Base-by-base conservation (phyloP, 2,113 vertebrate species). In the Toxostoma redivivum region DNA sequence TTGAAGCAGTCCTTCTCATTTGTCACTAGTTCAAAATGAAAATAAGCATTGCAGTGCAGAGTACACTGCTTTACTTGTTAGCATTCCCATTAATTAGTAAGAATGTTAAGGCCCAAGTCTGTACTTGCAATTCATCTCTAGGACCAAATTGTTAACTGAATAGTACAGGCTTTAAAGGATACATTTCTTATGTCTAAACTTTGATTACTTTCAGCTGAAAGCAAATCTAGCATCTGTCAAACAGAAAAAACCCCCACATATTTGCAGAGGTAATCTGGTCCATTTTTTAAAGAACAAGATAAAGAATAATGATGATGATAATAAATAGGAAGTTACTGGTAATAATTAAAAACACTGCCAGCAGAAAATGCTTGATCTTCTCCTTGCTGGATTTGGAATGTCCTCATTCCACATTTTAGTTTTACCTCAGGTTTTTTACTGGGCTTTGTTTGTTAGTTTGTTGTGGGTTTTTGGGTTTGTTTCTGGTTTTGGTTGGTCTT, bases 341-440 rank as follows among this genome's bases (percentile, higher is more conserved):
- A 86, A 92, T 81, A 78, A 91, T 71, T 95, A 92, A 33, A 78
- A 86, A 22, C 16, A 12, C 47, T 78, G 86, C 45, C 71, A 78
- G 65, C 73, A 97, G 57, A 94, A 94, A 92, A 89, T 66, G 48
- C 89, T 92, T 76, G 61, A 47, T 95, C 62, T 85, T 95, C 38
- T 81, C 60, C 94, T 94, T 90, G 77, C 83, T 25, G 80, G 81
- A 53, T 97, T 95, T 89, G 44, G 37, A 92, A 95, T 94, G 79
- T 81, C 76, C 78, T 70, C 60, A 40, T 95, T 97, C 88, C 73
- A 58, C 93, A 87, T 53, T 97, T 95, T 65, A 86, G 40, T 47
- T 79, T 93, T 92, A 84, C 57, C 70, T 95, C 38, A 69, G 18
- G 2, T 57, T 83, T 91, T 67, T 73, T 67, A 27, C 30, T 79